phyloP scores from a whole-genome alignment of 2,888 invertebrate genomes.

The Philereme vetulata region DNA sequence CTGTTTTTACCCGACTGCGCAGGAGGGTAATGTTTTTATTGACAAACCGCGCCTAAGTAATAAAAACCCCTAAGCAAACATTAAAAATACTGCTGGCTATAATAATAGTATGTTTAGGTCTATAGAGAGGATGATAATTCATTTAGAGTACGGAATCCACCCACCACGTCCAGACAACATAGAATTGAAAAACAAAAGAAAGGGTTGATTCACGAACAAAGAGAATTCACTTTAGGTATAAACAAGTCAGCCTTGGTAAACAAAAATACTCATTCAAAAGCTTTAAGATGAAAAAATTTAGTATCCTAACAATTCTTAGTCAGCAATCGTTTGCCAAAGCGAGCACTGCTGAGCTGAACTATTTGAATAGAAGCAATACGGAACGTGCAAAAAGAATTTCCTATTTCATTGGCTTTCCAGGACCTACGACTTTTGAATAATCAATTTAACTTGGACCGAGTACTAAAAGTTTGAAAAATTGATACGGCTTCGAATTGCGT shows the following conservation, averaged over 20 bases:
- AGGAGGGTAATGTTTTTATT: too few relatives aligned
- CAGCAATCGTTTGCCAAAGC: conserved; percentile 21
- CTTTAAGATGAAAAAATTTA: conserved; percentile 17
- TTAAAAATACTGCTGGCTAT: too few relatives aligned
- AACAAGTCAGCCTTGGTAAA: conserved; percentile 8
- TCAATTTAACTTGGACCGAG: conserved; percentile 63
- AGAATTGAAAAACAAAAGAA: conserved; percentile 2
- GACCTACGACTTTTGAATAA: conserved; percentile 61
- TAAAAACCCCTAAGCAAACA: too few relatives aligned
- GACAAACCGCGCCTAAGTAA: too few relatives aligned
- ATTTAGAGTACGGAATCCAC: too few relatives aligned
- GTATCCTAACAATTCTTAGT: conserved; percentile 13
- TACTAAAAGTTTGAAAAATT: conserved; percentile 41
- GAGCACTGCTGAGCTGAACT: conserved; percentile 28
- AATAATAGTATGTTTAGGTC: too few relatives aligned
- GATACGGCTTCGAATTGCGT: conserved; percentile 35
- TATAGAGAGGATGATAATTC: too few relatives aligned
- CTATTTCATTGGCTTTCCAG: conserved; percentile 43
- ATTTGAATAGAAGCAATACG: conserved; percentile 39
- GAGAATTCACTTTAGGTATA: conserved; percentile 5
- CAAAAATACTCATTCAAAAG: conserved; percentile 10
- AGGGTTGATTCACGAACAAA: conserved; percentile 9
- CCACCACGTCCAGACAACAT: too few relatives aligned
- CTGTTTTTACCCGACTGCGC: too few relatives aligned
- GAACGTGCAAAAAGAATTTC: conserved; percentile 41